Evolutionary conservation across 2,888 invertebrate genomes (phyloP), one percentile per base, ranked within the genome.

Genomic region (Orchesellides sinensis): DNA sequence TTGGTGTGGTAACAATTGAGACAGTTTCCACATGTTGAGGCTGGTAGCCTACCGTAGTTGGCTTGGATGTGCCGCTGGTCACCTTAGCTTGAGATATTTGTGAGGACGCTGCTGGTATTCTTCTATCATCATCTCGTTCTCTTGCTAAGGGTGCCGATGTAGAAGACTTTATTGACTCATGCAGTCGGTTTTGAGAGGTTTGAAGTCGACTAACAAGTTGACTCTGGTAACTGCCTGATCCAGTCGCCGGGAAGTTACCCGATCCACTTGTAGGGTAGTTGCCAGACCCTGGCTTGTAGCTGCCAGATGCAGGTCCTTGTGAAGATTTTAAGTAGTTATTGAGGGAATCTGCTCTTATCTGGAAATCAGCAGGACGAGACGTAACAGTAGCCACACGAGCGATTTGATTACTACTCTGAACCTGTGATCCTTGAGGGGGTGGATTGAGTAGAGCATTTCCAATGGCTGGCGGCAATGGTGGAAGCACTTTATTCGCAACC

Each of bases 391-490:
- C 66, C 6, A 84, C 84, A 8, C 84, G 78, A 27, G 82, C 40
- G 5, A 84, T 65, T 69, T 84, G 82, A 61, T 84, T 84, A 40
- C 75, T 81, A 63, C 84, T 84, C 52, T 84, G 84, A 2, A 84
- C 83, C 21, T 83, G 84, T 56, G 59, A 45, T 27, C 82, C 82
- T 49, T 81, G 81, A 14, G 74, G 25, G 3, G 69, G 40, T 54
- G 61, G 54, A n/a, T 5, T 35, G 0, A 82, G 52, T 1, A 73
- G 49, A 12, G 66, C 68, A 52, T 74, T 80, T 47, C 74, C 68
- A 56, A 61, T 69, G 2, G 59, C 56, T 1, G 82, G 75, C 10
- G 82, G 82, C 17, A 75, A n/a, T 10, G 82, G 82, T 23, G 82
- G 82, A 21, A 82, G 75, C 10, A 75, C 75, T 40, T 63, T 63